Conservation (phyloP, 2,888 invertebrate species). For the Flexamia atlantica region DNA sequence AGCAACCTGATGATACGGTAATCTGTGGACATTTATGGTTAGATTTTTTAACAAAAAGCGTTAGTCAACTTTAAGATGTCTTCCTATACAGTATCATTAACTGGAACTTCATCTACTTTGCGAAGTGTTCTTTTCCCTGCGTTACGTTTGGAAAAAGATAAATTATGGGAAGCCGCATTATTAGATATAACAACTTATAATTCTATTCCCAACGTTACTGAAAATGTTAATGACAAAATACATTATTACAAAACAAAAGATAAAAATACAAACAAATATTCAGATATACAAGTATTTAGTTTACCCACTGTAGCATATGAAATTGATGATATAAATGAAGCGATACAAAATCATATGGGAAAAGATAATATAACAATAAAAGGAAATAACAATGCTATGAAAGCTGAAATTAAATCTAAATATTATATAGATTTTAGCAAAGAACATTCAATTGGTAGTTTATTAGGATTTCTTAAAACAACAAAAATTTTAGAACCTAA, state of each 20-base stretch:
- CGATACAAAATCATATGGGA: slow-evolving; percentile 9
- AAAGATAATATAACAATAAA: slow-evolving; percentile 33
- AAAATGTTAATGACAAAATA: slow-evolving; percentile 33
- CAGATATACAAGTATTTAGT: neutral
- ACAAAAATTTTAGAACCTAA: neutral
- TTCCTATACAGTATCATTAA: slow-evolving; percentile 34
- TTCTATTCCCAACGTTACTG: slow-evolving; percentile 39
- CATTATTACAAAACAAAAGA: slow-evolving; percentile 34
- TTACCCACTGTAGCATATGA: slow-evolving; percentile 27
- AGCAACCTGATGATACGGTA: neutral
- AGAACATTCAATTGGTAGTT: neutral
- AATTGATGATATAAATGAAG: slow-evolving; percentile 32
- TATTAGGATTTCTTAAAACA: slow-evolving; percentile 6
- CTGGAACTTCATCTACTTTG: neutral
- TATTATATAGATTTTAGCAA: slow-evolving; percentile 45
- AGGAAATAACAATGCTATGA: slow-evolving; percentile 35
- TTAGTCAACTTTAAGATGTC: slow-evolving; percentile 48
- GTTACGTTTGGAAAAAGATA: neutral
- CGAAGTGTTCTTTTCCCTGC: slow-evolving; percentile 12
- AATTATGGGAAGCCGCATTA: slow-evolving; percentile 23
- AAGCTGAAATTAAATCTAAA: neutral
- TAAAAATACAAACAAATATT: neutral
- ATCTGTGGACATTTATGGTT: slow-evolving; percentile 47
- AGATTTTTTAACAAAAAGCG: slow-evolving; percentile 22
- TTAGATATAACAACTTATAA: slow-evolving; percentile 51